Percentiles rank a stretch among this genome's conserved stretches.
These are phyloP conservation scores for Poeciliopsis gracilis DNA, from an alignment of 2,797 vertebrate genomes.

Conservation along the genomic window DNA sequence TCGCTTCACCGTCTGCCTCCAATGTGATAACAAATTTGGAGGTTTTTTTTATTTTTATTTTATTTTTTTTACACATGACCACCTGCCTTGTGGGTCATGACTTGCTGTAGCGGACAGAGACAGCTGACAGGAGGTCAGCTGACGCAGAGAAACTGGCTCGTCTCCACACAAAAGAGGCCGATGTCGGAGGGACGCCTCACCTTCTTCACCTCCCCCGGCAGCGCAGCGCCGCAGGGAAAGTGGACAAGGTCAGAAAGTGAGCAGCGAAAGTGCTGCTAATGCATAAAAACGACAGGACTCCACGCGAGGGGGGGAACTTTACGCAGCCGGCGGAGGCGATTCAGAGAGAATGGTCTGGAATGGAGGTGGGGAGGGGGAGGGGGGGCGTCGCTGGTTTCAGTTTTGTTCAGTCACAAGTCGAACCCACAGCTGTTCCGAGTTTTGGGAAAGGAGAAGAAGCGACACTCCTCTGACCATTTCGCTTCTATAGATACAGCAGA, in stretches of 20 bases:
- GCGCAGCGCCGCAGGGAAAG: neutral
- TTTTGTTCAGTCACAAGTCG: neutral
- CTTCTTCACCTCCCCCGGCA: neutral
- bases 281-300: neutral
- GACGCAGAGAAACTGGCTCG: conserved; percentile 12
- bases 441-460: neutral
- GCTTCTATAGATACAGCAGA: neutral
- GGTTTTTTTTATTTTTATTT: neutral
- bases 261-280: neutral
- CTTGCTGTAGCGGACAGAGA: conserved; percentile 24
- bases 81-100: neutral
- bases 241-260: neutral
- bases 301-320: neutral
- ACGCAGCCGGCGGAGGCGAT: neutral
- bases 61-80: neutral
- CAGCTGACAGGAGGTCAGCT: conserved; percentile 26
- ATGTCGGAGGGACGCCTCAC: conserved; percentile 5
- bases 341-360: neutral
- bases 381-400: neutral
- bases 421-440: neutral
- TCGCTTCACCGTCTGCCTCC: conserved; percentile 48
- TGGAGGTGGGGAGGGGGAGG: neutral
- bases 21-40: conserved; percentile 18
- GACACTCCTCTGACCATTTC: neutral
- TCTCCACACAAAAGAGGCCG: neutral